These are phyloP conservation scores for Gasterosteus nipponicus DNA, from an alignment of 2,113 vertebrate genomes.

Conservation along the genomic window DNA sequence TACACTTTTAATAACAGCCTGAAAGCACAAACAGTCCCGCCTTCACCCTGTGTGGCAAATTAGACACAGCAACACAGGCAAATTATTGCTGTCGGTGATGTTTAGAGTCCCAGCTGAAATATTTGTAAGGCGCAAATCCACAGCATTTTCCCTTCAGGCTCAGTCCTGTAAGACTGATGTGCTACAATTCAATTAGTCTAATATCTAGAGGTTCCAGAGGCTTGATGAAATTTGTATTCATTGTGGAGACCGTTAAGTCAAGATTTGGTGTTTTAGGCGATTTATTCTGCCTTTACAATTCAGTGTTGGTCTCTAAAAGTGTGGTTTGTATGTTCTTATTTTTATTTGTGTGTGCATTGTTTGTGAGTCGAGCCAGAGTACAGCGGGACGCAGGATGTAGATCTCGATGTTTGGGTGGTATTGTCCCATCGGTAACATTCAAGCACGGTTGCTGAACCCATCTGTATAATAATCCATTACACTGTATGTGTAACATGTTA, in stretches of 20 bases:
- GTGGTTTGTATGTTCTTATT: slow-evolving; percentile 6
- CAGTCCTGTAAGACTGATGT: slow-evolving; percentile 8
- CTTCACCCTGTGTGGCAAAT: slow-evolving; percentile 31
- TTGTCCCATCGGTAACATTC: not conserved
- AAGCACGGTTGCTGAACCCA: not conserved
- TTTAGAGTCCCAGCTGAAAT: slow-evolving; percentile 44
- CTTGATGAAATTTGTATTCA: slow-evolving; percentile 33
- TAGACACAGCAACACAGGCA: slow-evolving; percentile 42
- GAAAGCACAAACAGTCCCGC: slow-evolving; percentile 41
- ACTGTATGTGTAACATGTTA: not conserved
- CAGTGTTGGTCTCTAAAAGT: not conserved
- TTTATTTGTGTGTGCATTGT: not conserved
- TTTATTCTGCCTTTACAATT: slow-evolving; percentile 5
- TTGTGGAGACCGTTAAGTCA: not conserved
- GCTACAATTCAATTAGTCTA: slow-evolving; percentile 39
- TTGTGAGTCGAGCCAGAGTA: not conserved
- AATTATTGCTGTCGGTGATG: slow-evolving; percentile 41
- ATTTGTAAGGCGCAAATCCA: slow-evolving; percentile 51
- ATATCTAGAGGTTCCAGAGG: slow-evolving; percentile 40
- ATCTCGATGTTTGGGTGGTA: not conserved
- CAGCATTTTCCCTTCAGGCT: slow-evolving; percentile 25
- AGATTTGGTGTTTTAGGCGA: slow-evolving; percentile 10
- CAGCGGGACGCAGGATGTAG: not conserved
- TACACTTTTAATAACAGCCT: slow-evolving; percentile 66
- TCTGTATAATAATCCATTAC: not conserved